These are phyloP conservation scores for Echinarachnius parma DNA, from an alignment of 53 echinoderm and acorn worm species.

Conservation along the genomic window DNA sequence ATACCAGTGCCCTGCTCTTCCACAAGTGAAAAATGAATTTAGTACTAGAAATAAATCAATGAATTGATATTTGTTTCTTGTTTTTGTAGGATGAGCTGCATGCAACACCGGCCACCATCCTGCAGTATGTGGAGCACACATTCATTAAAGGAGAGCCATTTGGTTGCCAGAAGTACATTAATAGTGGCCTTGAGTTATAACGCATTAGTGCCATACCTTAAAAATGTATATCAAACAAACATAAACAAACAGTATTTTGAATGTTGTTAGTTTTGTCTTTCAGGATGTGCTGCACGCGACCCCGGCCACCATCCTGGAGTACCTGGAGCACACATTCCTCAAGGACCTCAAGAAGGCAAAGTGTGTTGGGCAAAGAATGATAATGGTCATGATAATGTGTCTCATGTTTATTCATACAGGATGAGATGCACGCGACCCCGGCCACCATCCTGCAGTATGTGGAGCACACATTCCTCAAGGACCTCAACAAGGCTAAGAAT, in stretches of 20 bases:
- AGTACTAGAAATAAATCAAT: too few species aligned
- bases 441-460: conserved; percentile 55
- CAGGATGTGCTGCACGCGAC: conserved; percentile 54
- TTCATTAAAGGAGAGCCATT: too few species aligned
- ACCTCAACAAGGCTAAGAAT: conserved; percentile 60
- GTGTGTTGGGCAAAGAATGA: too few species aligned
- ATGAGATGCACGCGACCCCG: conserved; percentile 50
- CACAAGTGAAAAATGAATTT: conserved; percentile 58
- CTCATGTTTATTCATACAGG: too few species aligned
- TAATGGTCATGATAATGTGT: too few species aligned
- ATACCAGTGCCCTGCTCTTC: conserved; percentile 58
- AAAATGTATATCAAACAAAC: too few species aligned
- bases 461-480: conserved; percentile 66
- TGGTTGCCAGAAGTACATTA: too few species aligned
- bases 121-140: conserved; percentile 60
- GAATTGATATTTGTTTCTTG: too few species aligned
- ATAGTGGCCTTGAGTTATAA: too few species aligned
- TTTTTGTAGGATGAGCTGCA: conserved; percentile 48
- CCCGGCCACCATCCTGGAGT: conserved; percentile 55
- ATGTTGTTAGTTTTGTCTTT: too few species aligned
- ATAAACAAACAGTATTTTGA: too few species aligned
- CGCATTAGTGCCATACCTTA: too few species aligned
- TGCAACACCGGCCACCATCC: conserved; percentile 48
- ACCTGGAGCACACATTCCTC: conserved; percentile 65
- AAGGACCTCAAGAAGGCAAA: conserved; percentile 59